phyloP scores from a whole-genome alignment of 2,113 vertebrate species.

The Alethe diademata region DNA sequence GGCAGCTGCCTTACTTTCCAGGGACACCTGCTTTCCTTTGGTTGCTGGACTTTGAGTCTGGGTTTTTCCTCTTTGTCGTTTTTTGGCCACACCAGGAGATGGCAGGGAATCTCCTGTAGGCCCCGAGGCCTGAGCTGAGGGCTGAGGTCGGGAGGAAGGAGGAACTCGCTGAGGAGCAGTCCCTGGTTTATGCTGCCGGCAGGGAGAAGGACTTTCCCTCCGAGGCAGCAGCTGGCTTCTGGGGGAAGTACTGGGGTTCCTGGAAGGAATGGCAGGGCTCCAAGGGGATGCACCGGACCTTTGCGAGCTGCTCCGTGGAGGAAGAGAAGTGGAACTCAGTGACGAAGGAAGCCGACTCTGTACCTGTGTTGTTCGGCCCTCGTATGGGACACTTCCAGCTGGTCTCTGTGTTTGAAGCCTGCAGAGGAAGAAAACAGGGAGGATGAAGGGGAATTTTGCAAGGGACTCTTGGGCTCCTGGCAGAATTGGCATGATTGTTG shows the following conservation, averaged over 20 bases:
- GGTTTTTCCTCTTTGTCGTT: conserved; percentile 79
- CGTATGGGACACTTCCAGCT: conserved; percentile 36
- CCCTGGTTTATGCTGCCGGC: conserved; percentile 75
- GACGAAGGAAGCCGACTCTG: conserved; percentile 48
- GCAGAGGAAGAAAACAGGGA: neutral
- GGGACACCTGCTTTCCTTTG: conserved; percentile 78
- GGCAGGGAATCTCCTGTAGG: conserved; percentile 70
- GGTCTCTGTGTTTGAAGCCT: conserved; percentile 77
- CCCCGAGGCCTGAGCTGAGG: conserved; percentile 72
- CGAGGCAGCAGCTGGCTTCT: conserved; percentile 78
- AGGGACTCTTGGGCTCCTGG: neutral
- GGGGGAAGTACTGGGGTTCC: conserved; percentile 82
- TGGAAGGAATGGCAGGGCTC: conserved; percentile 68
- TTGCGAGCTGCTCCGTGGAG: conserved; percentile 72
- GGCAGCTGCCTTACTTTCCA: conserved; percentile 76
- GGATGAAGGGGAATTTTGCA: neutral
- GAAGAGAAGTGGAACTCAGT: conserved; percentile 32
- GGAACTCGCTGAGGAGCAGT: conserved; percentile 61
- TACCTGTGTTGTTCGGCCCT: conserved; percentile 61
- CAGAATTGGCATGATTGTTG: neutral
- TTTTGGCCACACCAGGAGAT: conserved; percentile 69
- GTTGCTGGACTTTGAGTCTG: conserved; percentile 74
- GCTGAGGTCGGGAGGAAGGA: conserved; percentile 70
- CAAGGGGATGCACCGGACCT: conserved; percentile 70
- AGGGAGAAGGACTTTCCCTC: conserved; percentile 87